Percentiles rank a stretch among this genome's conserved stretches.
phyloP scores from a whole-genome alignment of 2,113 vertebrate genomes.

The Oceanodroma tethys region DNA sequence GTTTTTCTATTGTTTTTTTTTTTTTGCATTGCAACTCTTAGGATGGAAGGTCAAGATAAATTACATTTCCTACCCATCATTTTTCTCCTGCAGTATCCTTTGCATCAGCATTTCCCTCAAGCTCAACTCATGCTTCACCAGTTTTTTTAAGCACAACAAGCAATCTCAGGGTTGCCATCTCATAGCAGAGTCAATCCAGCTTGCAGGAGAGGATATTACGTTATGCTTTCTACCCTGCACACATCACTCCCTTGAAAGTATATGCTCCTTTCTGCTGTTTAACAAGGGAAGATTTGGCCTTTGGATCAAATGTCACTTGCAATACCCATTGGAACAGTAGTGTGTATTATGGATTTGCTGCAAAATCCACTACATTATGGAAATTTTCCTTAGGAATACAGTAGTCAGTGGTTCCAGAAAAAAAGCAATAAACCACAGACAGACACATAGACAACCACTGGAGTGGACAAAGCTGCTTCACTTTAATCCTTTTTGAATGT shows the following conservation, averaged over 20 bases:
- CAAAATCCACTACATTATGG: neutral
- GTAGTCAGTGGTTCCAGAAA: neutral
- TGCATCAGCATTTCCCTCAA: constrained; percentile 25
- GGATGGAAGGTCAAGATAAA: constrained; percentile 36
- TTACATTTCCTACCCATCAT: constrained; percentile 4
- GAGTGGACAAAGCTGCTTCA: neutral
- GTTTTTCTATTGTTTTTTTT: neutral
- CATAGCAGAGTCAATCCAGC: neutral
- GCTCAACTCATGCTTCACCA: constrained; percentile 2
- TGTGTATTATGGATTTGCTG: neutral
- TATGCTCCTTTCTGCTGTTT: neutral
- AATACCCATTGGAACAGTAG: neutral
- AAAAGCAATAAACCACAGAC: neutral
- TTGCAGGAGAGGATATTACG: neutral
- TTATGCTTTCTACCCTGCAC: neutral
- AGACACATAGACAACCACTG: neutral
- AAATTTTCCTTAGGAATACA: neutral
- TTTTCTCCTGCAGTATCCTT: constrained; percentile 17
- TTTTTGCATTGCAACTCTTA: neutral
- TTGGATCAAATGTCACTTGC: constrained; percentile 10
- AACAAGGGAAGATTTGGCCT: neutral
- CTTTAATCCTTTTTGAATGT: neutral
- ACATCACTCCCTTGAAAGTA: neutral
- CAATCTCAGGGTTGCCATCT: neutral
- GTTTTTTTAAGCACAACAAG: constrained; percentile 35